A percentile compares a stretch with the other conserved stretches of the same genome.
These are phyloP conservation scores for Aphidius colemani DNA, from an alignment of 2,888 invertebrate genomes.

Conservation along the genomic window DNA sequence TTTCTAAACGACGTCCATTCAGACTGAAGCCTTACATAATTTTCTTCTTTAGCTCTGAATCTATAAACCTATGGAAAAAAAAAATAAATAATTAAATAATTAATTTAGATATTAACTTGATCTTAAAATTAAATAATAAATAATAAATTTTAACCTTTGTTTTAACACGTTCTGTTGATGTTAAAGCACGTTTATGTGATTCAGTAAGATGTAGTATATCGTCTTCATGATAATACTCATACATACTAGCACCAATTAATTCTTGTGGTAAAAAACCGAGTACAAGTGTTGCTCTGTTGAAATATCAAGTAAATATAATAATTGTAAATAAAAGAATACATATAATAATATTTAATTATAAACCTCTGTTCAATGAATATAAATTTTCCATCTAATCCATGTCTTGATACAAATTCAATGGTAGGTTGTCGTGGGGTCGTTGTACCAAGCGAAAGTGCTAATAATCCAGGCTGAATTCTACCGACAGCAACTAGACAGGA, in stretches of 20 bases:
- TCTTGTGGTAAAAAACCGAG: slow-evolving; percentile 93
- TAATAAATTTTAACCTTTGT: slow-evolving; percentile 62
- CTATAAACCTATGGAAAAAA: slow-evolving; percentile 66
- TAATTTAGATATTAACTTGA: neutral
- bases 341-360: slow-evolving; percentile 31
- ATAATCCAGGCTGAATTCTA: slow-evolving; percentile 67
- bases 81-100: slow-evolving; percentile 5
- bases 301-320: neutral
- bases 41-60: slow-evolving; percentile 80
- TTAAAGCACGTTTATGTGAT: slow-evolving; percentile 79
- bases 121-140: neutral
- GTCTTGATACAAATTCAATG: slow-evolving; percentile 81
- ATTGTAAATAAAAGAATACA: neutral
- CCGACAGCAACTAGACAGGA: slow-evolving; percentile 91
- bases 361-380: slow-evolving; percentile 91
- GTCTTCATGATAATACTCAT: slow-evolving; percentile 86
- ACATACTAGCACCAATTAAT: slow-evolving; percentile 87
- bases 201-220: slow-evolving; percentile 81
- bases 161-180: slow-evolving; percentile 66
- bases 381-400: slow-evolving; percentile 90
- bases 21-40: slow-evolving; percentile 75
- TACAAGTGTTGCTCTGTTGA: slow-evolving; percentile 79
- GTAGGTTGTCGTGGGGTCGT: slow-evolving; percentile 64
- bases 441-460: slow-evolving; percentile 41
- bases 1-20: slow-evolving; percentile 89